Conservation (phyloP, 2,113 vertebrate species). For the Tautogolabrus adspersus region DNA sequence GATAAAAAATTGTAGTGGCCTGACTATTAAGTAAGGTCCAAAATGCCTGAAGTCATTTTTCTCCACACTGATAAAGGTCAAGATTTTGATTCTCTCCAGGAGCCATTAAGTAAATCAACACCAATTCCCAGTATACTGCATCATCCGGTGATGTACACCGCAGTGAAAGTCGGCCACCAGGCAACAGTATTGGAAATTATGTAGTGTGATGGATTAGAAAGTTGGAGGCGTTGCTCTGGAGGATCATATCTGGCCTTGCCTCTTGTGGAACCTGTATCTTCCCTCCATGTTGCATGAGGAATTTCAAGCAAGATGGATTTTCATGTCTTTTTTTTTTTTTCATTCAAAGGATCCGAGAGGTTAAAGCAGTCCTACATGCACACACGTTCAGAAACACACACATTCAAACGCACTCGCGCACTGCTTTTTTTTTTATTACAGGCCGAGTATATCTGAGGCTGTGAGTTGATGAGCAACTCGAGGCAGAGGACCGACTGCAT, state of each 20-base stretch:
- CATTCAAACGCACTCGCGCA: not conserved
- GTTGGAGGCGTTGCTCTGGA: slow-evolving; percentile 26
- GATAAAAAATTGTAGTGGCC: not conserved
- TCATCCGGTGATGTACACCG: slow-evolving; percentile 16
- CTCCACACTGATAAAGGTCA: slow-evolving; percentile 33
- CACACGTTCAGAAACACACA: slow-evolving; percentile 1
- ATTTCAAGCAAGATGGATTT: slow-evolving; percentile 58
- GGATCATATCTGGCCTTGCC: slow-evolving; percentile 40
- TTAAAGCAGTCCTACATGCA: slow-evolving; percentile 3
- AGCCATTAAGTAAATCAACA: slow-evolving; percentile 50
- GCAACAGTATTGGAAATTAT: slow-evolving; percentile 44
- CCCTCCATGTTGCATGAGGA: slow-evolving; percentile 30
- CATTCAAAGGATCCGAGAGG: slow-evolving; percentile 51
- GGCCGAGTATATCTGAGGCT: slow-evolving; percentile 6
- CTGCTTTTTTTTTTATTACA: not conserved
- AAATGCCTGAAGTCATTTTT: slow-evolving; percentile 26
- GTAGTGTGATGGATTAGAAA: slow-evolving; percentile 67
- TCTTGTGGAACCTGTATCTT: slow-evolving; percentile 37
- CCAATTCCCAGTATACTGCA: slow-evolving; percentile 18
- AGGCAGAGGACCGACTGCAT: slow-evolving; percentile 46
- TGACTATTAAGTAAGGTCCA: not conserved
- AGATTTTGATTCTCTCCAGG: slow-evolving; percentile 25
- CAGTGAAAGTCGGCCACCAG: slow-evolving; percentile 20
- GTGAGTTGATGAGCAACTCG: slow-evolving; percentile 49
- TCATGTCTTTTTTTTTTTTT: slow-evolving; percentile 54